Evolutionary conservation across 2,888 invertebrate species (phyloP), one percentile per base, ranked within the genome.

Genomic region (Pecten maximus): DNA sequence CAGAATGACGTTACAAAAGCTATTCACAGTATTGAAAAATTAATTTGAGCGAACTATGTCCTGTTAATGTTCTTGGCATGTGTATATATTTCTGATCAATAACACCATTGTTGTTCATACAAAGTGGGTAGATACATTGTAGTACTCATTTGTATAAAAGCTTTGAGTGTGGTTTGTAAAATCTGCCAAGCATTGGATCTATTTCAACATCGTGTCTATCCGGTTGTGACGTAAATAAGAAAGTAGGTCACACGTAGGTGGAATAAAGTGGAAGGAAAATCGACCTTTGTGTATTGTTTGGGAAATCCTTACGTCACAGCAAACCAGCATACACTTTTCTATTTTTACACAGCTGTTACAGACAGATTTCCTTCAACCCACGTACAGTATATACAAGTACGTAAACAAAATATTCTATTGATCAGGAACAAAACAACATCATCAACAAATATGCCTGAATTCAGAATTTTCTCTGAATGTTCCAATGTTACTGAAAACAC

Each of bases 21-120:
- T 8, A 35, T 15, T 6, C 74, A 23, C 10, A 74, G 19, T 35
- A 74, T 10, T 74, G 74, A 74, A 74, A 74, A 35, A 35, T 74
- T 74, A 74, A 74, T 35, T 35, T 35, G 35, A 35, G 23, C 74
- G 74, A 28, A 23, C 74, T 35, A 35, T 10, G 74, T 19, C 35
- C 74, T 35, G 35, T 3, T 74, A 54, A 1, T 19, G 23, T 19
- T 74, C 10, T 74, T 28, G 74, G 74, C 74, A 35, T 74, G 74
- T 74, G 74, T 74, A 74, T 74, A 74, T 74, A 74, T 74, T 74
- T 74, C 35, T 74, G 74, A 35, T 74, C 35, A 74, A 74, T 35
- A 74, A 10, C 1, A 28, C 74, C 6, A 12, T 10, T 35, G 35
- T 28, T 74, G 28, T 0, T 35, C 35, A 35, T 74, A 23, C 74